Evolutionary conservation across 2,113 vertebrate species (phyloP).

Genomic region (Pithys albifrons): DNA sequence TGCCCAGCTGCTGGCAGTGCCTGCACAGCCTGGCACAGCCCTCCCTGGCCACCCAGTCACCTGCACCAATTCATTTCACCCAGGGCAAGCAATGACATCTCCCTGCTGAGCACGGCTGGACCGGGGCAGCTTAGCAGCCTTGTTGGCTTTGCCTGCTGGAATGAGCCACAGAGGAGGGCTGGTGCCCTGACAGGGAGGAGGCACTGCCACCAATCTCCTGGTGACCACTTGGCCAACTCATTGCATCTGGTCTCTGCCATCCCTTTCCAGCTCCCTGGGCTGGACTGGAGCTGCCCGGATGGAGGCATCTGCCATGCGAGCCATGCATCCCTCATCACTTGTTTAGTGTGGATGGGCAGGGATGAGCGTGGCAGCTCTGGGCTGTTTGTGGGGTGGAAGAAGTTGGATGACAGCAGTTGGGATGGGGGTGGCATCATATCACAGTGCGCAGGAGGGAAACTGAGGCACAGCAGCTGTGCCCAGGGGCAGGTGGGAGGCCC

Average conservation of each 20-base stretch:
- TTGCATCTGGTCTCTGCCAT: neutral
- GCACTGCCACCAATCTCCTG: neutral
- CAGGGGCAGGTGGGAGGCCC: neutral
- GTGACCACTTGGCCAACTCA: neutral
- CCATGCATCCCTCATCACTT: neutral
- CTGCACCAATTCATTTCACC: neutral
- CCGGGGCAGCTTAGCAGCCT: neutral
- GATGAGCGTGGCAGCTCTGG: neutral
- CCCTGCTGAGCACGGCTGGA: neutral
- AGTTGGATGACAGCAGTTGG: neutral
- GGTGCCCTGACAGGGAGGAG: neutral
- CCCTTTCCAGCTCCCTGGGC: neutral
- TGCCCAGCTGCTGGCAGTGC: slow-evolving; percentile 32
- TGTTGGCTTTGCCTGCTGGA: neutral
- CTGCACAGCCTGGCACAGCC: slow-evolving; percentile 27
- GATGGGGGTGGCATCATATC: neutral
- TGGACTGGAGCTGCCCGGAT: neutral
- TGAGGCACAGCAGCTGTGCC: neutral
- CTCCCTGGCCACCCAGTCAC: neutral
- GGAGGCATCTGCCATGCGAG: neutral
- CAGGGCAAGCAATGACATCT: neutral
- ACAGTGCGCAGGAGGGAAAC: neutral
- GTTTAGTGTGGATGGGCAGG: rapidly evolving
- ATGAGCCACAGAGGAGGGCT: neutral
- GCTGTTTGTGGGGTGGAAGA: neutral